Evolutionary conservation across 1,140 invertebrate genomes (phyloP), one percentile per base, ranked within the genome.

Genomic region (Euglossa dilemma): DNA sequence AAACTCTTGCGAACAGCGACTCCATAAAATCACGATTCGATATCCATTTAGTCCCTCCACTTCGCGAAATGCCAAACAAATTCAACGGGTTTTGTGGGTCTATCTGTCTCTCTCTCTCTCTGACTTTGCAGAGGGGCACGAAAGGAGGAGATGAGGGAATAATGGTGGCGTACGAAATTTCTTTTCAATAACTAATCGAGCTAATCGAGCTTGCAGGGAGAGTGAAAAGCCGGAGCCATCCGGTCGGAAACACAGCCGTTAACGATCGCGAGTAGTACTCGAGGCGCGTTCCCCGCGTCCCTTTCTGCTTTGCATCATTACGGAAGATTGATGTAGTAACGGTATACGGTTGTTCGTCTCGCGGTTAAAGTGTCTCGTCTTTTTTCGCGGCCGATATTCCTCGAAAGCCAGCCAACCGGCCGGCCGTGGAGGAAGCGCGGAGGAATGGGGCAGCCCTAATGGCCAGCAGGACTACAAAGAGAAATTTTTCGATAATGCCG

Each of bases 281-380:
- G 12, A 28, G 20, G 28, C 43, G 1, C 63, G 36, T 45, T n/a
- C 63, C 12, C 64, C 18, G 20, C 69, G 47, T 25, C 56, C 69
- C 61, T 57, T 64, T 81, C 80, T 67, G 63, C 80, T 82, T 82
- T 82, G 73, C 80, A 82, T 82, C 80, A 82, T 82, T 82, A 82
- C 63, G 80, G 80, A 82, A 82, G 80, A 82, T 82, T 82, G 80
- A 82, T 82, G 80, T 82, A 56, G 80, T 82, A 82, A 82, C 80
- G 80, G 80, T 82, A 82, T 59, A 82, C 63, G 73, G 72, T 69
- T 82, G 80, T 75, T 67, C 80, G 56, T 76, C 80, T 75, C 80
- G 72, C 72, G 61, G 71, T 82, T 82, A 76, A 82, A 82, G 80
- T 82, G 73, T 82, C 73, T 73, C 80, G 52, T 82, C 52, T 82